These are phyloP conservation scores for Zygogramma bicolorata DNA, from an alignment of 2,888 invertebrate genomes.

Conservation along the genomic window DNA sequence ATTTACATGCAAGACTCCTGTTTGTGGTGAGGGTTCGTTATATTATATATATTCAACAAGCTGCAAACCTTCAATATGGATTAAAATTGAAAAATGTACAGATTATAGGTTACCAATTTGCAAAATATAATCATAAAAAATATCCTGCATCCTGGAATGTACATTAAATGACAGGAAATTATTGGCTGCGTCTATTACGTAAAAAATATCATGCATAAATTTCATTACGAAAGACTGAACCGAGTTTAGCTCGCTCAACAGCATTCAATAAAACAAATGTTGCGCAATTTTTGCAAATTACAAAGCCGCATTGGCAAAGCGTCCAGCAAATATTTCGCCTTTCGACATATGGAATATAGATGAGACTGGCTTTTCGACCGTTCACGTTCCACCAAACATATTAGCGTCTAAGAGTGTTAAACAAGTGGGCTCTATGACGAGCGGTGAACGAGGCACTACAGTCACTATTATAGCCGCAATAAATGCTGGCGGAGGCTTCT, in stretches of 20 bases:
- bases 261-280: neutral
- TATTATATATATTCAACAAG: neutral
- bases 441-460: conserved; percentile 45
- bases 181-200: neutral
- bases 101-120: neutral
- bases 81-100: neutral
- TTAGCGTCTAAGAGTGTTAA: conserved; percentile 49
- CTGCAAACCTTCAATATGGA: neutral
- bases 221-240: too few relatives aligned
- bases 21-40: too few relatives aligned
- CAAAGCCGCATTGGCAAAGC: neutral
- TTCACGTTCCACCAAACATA: neutral
- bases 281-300: neutral
- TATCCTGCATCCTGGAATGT: neutral
- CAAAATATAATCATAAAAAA: neutral
- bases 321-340: neutral
- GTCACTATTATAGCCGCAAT: conserved; percentile 47
- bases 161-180: neutral
- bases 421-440: conserved; percentile 47
- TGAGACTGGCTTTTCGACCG: conserved; percentile 47
- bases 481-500: conserved; percentile 45
- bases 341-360: conserved; percentile 43
- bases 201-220: neutral
- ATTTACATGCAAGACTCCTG: too few relatives aligned
- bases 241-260: conserved; percentile 2